Base-by-base conservation (phyloP, 2,113 vertebrate genomes). In the Andinoacara biseriatus region DNA sequence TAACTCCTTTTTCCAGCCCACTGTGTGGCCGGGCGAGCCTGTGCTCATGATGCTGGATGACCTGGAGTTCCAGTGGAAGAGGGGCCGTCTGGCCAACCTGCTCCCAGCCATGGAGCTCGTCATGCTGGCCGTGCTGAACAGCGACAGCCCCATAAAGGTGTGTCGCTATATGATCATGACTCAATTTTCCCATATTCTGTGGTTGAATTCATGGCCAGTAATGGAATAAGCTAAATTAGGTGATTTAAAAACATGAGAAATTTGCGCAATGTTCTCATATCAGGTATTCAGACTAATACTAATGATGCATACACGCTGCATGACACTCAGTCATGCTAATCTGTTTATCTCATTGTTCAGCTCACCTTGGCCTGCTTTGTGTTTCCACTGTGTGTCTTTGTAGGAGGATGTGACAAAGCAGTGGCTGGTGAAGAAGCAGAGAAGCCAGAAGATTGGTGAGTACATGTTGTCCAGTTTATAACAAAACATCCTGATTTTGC, bases 11-110 rank as follows among this genome's bases (percentile, higher is more conserved):
- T 18, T 58, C 11, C 59, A 95, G 95, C 85, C 92, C 72, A 76
- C 90, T 10, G 80, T 96, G 17, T 96, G 95, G 95, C 95, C 95
- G 0, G 95, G 95, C 0, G 95, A 96, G 89, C 89, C 91, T 0
- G 94, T 95, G 82, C 84, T 96, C 84, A 93, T 95, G 94, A 92
- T 95, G 91, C 76, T 96, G 76, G 96, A 95, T 10, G 95, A 96
- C 81, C 86, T 96, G 94, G 95, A 96, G 94, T 84, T 95, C 80
- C 95, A 95, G 92, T 96, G 95, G 95, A 94, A 94, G 87, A 94
- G 90, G 80, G 95, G 95, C 2, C 92, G 92, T 3, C 86, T 95
- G 58, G 89, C 90, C 40, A 95, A 85, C 88, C 89, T 96, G 79
- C 92, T 94, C 40, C 94, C 93, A 0, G 95, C 95, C 75, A 46